Evolutionary conservation across 2,797 vertebrate genomes (phyloP).

Genomic region (Antrozous pallidus): DNA sequence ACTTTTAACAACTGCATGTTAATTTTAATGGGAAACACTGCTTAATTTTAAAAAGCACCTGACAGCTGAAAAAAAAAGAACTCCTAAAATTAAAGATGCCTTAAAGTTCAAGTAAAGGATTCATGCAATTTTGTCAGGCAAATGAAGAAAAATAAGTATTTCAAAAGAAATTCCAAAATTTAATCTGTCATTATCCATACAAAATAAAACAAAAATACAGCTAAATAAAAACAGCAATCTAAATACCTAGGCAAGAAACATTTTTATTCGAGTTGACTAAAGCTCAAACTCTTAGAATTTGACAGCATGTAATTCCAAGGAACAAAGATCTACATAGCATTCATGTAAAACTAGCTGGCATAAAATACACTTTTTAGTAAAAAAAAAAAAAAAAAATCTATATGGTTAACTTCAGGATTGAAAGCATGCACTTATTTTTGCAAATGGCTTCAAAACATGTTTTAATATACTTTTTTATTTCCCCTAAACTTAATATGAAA

Average conservation of each 20-base stretch:
- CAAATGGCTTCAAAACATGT: neutral
- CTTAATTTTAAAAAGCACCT: neutral
- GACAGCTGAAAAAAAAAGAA: conserved; percentile 30
- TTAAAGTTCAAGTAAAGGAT: neutral
- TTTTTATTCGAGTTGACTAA: neutral
- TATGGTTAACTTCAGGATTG: neutral
- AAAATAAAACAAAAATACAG: neutral
- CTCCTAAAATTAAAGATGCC: neutral
- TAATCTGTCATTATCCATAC: neutral
- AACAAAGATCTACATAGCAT: neutral
- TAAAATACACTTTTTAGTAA: neutral
- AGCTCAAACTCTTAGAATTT: neutral
- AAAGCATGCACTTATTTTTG: conserved; percentile 23
- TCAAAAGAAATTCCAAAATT: conserved; percentile 9
- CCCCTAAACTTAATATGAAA: neutral
- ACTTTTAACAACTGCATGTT: neutral
- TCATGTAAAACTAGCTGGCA: neutral
- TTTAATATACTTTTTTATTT: neutral
- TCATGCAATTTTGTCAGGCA: neutral
- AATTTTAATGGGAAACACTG: neutral
- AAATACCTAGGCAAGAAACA: neutral
- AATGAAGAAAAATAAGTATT: neutral
- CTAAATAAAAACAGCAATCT: neutral
- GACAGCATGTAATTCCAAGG: neutral
- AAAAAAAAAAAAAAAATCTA: neutral